Conservation (phyloP, 1,140 invertebrate species). For the Danaus melanippus region DNA sequence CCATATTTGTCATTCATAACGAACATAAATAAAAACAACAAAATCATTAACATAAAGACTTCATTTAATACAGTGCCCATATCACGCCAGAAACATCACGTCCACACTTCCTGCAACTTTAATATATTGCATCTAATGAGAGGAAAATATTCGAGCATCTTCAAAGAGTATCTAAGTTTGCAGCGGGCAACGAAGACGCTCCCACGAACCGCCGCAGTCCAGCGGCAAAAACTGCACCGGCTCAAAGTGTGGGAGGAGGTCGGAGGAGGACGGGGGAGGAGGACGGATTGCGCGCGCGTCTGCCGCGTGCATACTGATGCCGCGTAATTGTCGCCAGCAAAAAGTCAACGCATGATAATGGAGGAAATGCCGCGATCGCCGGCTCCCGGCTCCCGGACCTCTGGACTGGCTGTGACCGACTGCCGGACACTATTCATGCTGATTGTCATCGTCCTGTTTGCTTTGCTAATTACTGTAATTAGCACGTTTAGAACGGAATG, state of each 20-base stretch:
- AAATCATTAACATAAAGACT: too few relatives aligned
- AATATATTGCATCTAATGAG: slow-evolving; percentile 24
- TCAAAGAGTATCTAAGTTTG: slow-evolving; percentile 26
- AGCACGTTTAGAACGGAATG: slow-evolving; percentile 7
- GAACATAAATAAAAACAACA: too few relatives aligned
- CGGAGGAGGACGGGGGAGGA: slow-evolving; percentile 15
- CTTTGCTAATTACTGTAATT: slow-evolving; percentile 24
- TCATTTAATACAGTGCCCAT: too few relatives aligned
- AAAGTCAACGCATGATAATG: slow-evolving; percentile 54
- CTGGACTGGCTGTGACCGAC: neutral
- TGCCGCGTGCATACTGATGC: slow-evolving; percentile 61
- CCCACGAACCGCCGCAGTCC: slow-evolving; percentile 27
- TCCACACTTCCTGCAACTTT: too few relatives aligned
- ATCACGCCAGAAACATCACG: too few relatives aligned
- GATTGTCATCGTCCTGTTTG: slow-evolving; percentile 32
- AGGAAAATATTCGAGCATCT: slow-evolving; percentile 30
- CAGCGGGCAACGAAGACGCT: slow-evolving; percentile 17
- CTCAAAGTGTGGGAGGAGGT: slow-evolving; percentile 7
- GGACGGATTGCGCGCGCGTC: slow-evolving; percentile 32
- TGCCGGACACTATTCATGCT: slow-evolving; percentile 21
- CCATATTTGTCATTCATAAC: too few relatives aligned
- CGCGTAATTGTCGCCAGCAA: slow-evolving; percentile 56
- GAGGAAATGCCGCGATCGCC: slow-evolving; percentile 44
- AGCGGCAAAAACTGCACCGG: slow-evolving; percentile 21
- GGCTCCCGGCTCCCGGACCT: slow-evolving; percentile 7